These are phyloP conservation scores for Nephotettix cincticeps DNA, from an alignment of 1,140 invertebrate genomes.

Conservation along the genomic window DNA sequence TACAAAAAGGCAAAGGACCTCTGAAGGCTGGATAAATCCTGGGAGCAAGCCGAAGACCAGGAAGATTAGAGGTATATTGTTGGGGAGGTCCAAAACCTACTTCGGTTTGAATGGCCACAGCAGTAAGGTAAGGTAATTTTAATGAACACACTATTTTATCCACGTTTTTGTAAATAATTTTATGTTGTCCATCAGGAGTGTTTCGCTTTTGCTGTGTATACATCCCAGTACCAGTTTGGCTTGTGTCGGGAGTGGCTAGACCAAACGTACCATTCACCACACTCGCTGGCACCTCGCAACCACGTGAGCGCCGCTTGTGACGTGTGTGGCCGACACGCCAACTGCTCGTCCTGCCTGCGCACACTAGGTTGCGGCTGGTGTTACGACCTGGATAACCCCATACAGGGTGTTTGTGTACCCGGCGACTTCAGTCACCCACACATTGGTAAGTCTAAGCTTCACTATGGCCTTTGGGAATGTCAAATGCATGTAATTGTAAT, in stretches of 20 bases:
- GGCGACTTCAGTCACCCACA: slow-evolving; percentile 76
- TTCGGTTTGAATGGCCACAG: no score
- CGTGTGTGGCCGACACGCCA: slow-evolving; percentile 71
- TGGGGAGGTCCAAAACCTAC: no score
- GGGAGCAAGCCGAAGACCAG: no score
- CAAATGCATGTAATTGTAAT: no score
- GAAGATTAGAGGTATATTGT: no score
- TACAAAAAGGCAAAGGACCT: no score
- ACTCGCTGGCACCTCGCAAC: slow-evolving; percentile 34
- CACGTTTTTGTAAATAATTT: no score
- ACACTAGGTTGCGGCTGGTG: slow-evolving; percentile 93
- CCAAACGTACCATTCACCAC: slow-evolving; percentile 54
- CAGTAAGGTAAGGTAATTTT: no score
- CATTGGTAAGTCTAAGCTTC: slow-evolving; percentile 49
- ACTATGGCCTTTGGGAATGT: no score
- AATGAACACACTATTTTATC: no score
- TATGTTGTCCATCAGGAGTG: no score
- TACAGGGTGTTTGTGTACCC: slow-evolving; percentile 74
- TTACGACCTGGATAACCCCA: slow-evolving; percentile 83
- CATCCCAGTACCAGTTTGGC: slow-evolving; percentile 90
- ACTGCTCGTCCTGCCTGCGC: slow-evolving; percentile 78
- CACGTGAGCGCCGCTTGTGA: slow-evolving; percentile 60
- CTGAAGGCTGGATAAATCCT: no score
- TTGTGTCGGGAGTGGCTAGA: slow-evolving; percentile 92
- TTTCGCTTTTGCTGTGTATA: slow-evolving; percentile 93